Base-by-base conservation (phyloP, 1,140 invertebrate genomes). In the Protaetia brevitarsis region DNA sequence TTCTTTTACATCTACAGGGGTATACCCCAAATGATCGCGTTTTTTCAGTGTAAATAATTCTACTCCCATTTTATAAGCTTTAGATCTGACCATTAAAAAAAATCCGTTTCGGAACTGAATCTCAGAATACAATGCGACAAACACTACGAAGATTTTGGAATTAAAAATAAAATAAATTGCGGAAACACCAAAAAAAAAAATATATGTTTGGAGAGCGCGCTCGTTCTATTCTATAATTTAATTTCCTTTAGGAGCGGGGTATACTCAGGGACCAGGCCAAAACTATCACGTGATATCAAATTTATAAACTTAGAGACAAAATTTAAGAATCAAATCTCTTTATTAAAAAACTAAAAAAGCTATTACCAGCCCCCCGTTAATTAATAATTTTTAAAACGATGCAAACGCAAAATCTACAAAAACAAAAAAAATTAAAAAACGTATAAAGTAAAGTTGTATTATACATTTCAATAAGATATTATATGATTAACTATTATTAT, bases 241-340 rank as follows among this genome's bases (percentile, higher is more conserved):
- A 29, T 19, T 56, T 56, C 13, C 45, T 19, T 3, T 59, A 61
- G 30, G 71, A 73, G 72, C 21, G 73, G 73, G 75, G 76, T 77
- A 76, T 76, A 77, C 76, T 78, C 74, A 77, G 77, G 77, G 77
- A 77, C 76, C 77, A 77, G 76, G 76, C 75, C 77, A 37, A 77
- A 74, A 75, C 76, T 76, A 71, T 77, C 74, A 78, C 75, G 77
- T 77, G 73, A 78, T 78, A 78, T 78, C 77, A 78, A 76, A 76
- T 51, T 72, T 29, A 59, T 62, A 60, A 71, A 70, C 69, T 69
- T 75, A 74, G 71, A 75, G 63, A 19, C 21, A 51, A 51, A 51
- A 51, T 51, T 1, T 70, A 71, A 73, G 57, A 70, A 76, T 72
- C 72, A 74, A 75, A 76, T 74, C 68, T 73, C 68, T 68, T 23